Percentiles rank a stretch among this genome's conserved stretches.
Conservation (phyloP, 2,113 vertebrate species). For the Microtus ochrogaster region DNA sequence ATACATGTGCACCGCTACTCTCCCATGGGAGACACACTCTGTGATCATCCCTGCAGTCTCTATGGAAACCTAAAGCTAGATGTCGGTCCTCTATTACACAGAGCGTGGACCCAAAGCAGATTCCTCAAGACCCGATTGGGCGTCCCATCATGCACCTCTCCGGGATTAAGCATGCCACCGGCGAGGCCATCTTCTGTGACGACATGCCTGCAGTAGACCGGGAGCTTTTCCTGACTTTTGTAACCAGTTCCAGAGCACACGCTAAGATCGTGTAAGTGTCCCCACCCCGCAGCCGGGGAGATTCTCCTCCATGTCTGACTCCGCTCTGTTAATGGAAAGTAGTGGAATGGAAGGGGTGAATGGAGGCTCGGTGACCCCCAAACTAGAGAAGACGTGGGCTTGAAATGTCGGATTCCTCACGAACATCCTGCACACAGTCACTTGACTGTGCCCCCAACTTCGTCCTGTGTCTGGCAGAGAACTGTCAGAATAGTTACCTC, state of each 20-base stretch:
- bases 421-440: neutral
- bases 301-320: neutral
- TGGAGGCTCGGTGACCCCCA: neutral
- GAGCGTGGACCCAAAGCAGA: slow-evolving; percentile 85
- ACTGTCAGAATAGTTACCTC: neutral
- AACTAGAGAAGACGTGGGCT: neutral
- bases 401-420: neutral
- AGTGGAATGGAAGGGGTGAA: neutral
- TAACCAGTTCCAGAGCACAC: slow-evolving; percentile 94
- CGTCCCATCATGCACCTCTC: slow-evolving; percentile 92
- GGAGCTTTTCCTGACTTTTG: slow-evolving; percentile 91
- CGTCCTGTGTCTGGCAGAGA: neutral
- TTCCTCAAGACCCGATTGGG: slow-evolving; percentile 90
- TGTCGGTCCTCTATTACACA: slow-evolving; percentile 72
- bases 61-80: neutral
- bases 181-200: slow-evolving; percentile 93
- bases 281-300: neutral
- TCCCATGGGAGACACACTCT: neutral
- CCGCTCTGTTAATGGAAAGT: neutral
- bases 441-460: neutral
- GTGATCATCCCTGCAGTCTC: neutral
- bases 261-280: slow-evolving; percentile 90
- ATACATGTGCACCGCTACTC: neutral
- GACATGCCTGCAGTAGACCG: slow-evolving; percentile 89
- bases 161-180: slow-evolving; percentile 92